Base-by-base conservation (phyloP, 2,113 vertebrate species). In the Pseudorhombus dupliciocellatus region DNA sequence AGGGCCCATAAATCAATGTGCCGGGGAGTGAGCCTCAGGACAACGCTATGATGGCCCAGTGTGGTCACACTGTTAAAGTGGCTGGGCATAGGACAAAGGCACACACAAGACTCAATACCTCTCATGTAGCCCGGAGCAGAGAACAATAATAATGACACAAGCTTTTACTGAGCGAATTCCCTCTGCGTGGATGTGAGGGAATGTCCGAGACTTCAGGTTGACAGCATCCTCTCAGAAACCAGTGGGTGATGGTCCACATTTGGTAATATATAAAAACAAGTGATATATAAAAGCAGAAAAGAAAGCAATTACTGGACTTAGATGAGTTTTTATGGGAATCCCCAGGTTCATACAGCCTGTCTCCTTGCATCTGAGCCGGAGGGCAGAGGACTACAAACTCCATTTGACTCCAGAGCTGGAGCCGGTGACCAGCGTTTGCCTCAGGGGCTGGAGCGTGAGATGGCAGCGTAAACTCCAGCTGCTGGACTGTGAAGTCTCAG, bases 1-100 rank as follows among this genome's bases (percentile, higher is more conserved):
- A 71, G 67, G 34, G 67, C 42, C 77, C 61, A 66, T 87, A 66
- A 85, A 87, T 85, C 80, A 81, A 75, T 78, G 53, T 70, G 73
- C 52, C 21, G 7, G 64, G 66, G 78, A 75, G 34, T 11, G 22
- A 5, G 82, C 80, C 75, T 64, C 66, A 1, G 64, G 83, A 85
- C 75, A 73, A 53, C 66, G 4, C 69, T 63, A 69, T 74, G 56
- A 62, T 52, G 66, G 63, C 51, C 66, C 71, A 37, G 34, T 50
- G 73, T 60, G 66, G 55, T 55, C 74, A 61, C 60, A 37, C n/a
- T 59, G 61, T 44, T 73, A 69, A 78, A 87, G 78, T 80, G 80
- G 73, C 53, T 71, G 68, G 57, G 80, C 70, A 34, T 16, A 73
- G 70, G 65, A 80, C 73, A 69, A 82, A 76, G 62, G 52, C 64